Percentiles rank a stretch among this genome's conserved stretches.
These are phyloP conservation scores for Muricea muricata DNA, from an alignment of 92 coral and sea anemone genomes.

Conservation along the genomic window DNA sequence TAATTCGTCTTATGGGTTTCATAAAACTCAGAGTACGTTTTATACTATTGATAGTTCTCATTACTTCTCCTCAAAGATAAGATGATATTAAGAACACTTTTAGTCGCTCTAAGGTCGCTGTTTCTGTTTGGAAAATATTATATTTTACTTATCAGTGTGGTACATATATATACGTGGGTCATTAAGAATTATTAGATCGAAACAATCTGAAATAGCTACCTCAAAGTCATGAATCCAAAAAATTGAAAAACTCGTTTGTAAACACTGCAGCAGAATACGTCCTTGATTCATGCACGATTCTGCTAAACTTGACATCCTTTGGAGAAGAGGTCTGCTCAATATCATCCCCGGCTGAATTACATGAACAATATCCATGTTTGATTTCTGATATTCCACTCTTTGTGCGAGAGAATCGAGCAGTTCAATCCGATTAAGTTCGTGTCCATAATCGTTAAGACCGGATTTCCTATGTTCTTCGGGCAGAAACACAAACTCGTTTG, in stretches of 20 bases:
- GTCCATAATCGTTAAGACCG: constrained; percentile 72
- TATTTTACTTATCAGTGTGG: too few relatives aligned
- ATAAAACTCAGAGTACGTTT: too few relatives aligned
- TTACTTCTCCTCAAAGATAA: too few relatives aligned
- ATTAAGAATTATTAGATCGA: too few relatives aligned
- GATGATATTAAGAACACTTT: too few relatives aligned
- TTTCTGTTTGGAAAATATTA: too few relatives aligned
- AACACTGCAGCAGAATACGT: neutral
- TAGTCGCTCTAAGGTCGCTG: too few relatives aligned
- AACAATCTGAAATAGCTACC: too few relatives aligned
- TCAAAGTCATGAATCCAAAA: neutral
- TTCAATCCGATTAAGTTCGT: constrained; percentile 75
- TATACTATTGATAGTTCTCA: too few relatives aligned
- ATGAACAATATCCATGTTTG: neutral
- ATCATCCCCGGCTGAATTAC: neutral
- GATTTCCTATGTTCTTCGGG: constrained; percentile 84
- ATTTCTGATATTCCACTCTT: constrained; percentile 45
- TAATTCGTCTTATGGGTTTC: too few relatives aligned
- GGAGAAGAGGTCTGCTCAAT: constrained; percentile 15
- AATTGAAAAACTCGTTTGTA: neutral
- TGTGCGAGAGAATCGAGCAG: constrained; percentile 39
- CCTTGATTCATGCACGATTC: neutral
- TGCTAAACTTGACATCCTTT: neutral
- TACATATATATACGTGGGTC: too few relatives aligned
- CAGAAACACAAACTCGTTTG: constrained; percentile 81